Conservation (phyloP, 1,140 invertebrate genomes). For the Chrysoperla carnea region DNA sequence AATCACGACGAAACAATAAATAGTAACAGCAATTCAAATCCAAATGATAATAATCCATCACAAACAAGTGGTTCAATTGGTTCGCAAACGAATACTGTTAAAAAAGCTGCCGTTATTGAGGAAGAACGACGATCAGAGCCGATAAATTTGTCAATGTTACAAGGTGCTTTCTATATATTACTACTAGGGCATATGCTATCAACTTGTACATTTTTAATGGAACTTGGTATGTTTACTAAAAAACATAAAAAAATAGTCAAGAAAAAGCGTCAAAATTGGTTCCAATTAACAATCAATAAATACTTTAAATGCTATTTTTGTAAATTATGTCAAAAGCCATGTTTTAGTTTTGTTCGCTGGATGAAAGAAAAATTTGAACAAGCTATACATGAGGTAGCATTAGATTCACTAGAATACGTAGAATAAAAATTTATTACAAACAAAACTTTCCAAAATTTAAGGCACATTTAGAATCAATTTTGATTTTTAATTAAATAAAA, state of each 20-base stretch:
- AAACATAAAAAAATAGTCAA: background rate
- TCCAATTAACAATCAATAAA: background rate
- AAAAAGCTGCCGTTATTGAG: background rate
- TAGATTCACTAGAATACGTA: background rate
- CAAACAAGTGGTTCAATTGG: slow-evolving; percentile 5
- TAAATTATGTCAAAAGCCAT: background rate
- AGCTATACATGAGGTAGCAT: background rate
- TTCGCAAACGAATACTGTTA: slow-evolving; percentile 1
- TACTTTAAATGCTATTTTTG: background rate
- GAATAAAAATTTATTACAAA: background rate
- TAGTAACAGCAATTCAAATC: slow-evolving; percentile 10
- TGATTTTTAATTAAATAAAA: too few species aligned
- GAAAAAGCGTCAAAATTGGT: background rate
- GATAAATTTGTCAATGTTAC: slow-evolving; percentile 40
- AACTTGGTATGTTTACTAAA: slow-evolving; percentile 3
- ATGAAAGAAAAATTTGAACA: background rate
- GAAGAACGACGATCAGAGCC: slow-evolving; percentile 29
- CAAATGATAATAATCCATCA: background rate
- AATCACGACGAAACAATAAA: slow-evolving; percentile 13
- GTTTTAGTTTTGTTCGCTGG: background rate
- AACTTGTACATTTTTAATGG: slow-evolving; percentile 13
- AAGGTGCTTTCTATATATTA: slow-evolving; percentile 44
- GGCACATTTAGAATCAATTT: too few species aligned
- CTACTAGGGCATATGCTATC: slow-evolving; percentile 33
- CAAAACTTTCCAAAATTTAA: too few species aligned